phyloP scores from a whole-genome alignment of 2,113 vertebrate species.

The Laticauda colubrina region DNA sequence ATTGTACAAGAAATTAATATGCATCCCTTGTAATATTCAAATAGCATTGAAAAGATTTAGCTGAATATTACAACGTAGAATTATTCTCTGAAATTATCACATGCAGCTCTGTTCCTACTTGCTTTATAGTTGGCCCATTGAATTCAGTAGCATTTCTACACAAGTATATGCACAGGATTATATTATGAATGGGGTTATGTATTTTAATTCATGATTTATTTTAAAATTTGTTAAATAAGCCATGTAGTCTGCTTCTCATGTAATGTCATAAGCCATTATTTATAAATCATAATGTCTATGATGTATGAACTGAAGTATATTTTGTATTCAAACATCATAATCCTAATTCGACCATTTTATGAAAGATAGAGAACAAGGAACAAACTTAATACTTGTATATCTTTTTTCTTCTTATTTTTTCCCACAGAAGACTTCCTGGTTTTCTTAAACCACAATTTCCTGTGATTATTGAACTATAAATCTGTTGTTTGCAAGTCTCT shows the following conservation, averaged over 20 bases:
- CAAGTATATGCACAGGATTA: not conserved
- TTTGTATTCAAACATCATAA: not conserved
- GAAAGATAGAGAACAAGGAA: not conserved
- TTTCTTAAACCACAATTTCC: not conserved
- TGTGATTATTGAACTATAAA: not conserved
- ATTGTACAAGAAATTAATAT: not conserved
- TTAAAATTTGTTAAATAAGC: not conserved
- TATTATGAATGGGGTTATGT: not conserved
- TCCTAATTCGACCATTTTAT: not conserved
- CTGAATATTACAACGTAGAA: not conserved
- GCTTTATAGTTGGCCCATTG: not conserved
- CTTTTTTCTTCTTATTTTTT: not conserved
- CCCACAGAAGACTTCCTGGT: not conserved
- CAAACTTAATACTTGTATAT: not conserved
- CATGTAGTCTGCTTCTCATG: not conserved
- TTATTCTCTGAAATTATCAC: not conserved
- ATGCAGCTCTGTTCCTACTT: not conserved
- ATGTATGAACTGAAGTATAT: not conserved
- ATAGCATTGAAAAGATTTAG: not conserved
- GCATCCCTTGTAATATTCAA: not conserved
- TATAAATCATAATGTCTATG: not conserved
- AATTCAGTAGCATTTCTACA: not conserved
- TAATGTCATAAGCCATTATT: not conserved
- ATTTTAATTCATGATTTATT: not conserved
- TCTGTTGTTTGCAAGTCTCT: not conserved